Base-by-base conservation (phyloP, 1,140 invertebrate species). In the Drosophila ambigua region DNA sequence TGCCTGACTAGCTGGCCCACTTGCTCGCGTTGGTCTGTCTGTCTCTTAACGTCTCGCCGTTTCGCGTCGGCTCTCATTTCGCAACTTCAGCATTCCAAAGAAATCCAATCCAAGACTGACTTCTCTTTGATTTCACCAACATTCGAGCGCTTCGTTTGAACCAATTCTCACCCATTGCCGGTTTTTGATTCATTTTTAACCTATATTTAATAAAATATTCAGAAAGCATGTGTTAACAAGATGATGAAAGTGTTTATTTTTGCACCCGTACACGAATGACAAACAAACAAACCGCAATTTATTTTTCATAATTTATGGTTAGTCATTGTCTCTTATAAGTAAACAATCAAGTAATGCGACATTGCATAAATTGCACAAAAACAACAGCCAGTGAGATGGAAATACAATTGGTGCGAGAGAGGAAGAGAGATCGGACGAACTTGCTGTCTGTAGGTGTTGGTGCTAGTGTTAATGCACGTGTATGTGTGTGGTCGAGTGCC, bases 201-300 rank as follows among this genome's bases (percentile, higher is more conserved):
- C 46, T 23, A 43, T 50, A 52, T 61, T 50, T 61, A 54, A 39
- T 39, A 39, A 39, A 39, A 39, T 39, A 39, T 39, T 39, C 35
- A 39, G 35, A 39, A 13, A 39, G 35, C 31, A 51, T 68, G 44
- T 57, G 66, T 20, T 69, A 50, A 58, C 35, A 24, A 58, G 35
- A 68, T 58, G 28, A 77, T 59, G 64, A 77, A 85, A 81, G 72
- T 77, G 54, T 66, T 78, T 66, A 45, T 62, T 76, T 63, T 73
- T 53, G 43, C 48, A 64, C 49, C 39, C 16, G 15, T 20, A 16
- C 54, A 59, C 68, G 28, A 57, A 50, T 44, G n/a, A 39, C 31
- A 60, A 65, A 61, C n/a, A 15, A 59, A 35, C 28, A 35, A 53
- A 46, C 54, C n/a, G 44, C 54, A 60, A 64, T 46, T 59, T 59